These are phyloP conservation scores for Passer domesticus DNA, from an alignment of 2,113 vertebrate genomes.

Conservation along the genomic window DNA sequence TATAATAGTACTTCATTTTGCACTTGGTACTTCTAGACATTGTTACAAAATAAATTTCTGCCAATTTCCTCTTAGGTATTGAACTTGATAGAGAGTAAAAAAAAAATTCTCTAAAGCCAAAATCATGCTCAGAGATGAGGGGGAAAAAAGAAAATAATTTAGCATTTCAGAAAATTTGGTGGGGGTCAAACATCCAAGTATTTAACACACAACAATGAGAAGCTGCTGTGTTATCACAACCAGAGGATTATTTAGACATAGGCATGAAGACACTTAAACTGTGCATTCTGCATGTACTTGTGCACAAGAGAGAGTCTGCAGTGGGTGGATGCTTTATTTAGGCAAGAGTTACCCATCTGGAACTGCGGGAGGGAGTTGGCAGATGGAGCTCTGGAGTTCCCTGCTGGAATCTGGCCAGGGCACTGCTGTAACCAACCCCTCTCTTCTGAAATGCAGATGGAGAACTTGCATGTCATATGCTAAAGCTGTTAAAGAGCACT, in stretches of 20 bases:
- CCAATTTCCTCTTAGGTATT: background rate
- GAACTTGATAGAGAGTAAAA: background rate
- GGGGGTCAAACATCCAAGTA: background rate
- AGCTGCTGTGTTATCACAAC: background rate
- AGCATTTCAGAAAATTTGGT: background rate
- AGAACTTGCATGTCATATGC: background rate
- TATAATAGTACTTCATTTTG: background rate
- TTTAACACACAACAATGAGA: rapidly evolving
- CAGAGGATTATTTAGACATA: background rate
- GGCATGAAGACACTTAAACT: background rate
- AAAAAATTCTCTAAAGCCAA: background rate
- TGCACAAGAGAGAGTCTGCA: background rate
- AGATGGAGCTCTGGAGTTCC: background rate
- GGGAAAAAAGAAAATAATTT: rapidly evolving
- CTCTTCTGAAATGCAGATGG: background rate
- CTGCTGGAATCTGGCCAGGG: background rate
- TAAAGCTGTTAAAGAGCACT: background rate
- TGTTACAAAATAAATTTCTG: background rate
- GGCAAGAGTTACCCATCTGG: background rate
- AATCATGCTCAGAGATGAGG: background rate
- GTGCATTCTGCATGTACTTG: too few species aligned
- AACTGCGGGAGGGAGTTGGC: background rate
- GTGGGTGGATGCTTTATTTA: background rate
- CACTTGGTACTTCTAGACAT: background rate
- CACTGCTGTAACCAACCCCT: background rate